Evolutionary conservation across 2,888 invertebrate genomes (phyloP), one percentile per base, ranked within the genome.

Genomic region (Hirtodrosophila duncani): DNA sequence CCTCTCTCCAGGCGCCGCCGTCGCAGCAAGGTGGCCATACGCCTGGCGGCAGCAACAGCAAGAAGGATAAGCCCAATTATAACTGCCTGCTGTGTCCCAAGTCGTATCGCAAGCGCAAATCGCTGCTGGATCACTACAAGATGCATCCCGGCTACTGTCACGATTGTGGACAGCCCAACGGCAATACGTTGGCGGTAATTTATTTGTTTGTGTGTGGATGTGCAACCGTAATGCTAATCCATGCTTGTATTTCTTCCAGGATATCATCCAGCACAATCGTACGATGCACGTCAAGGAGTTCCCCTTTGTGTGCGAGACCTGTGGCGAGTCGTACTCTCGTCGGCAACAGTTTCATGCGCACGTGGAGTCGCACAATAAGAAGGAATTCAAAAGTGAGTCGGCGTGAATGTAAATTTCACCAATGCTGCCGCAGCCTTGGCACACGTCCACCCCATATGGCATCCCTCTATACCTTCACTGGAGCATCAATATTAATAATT

Each of bases 321-420:
- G 87, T 50, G 87, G 87, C 20, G 87, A 87, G 60, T 86, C 86
- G 23, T 87, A 86, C 61, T 84, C 86, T 9, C 80, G 87, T 13
- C 83, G 85, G 16, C 87, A 87, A 56, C 87, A 87, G 63, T 87
- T 86, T 62, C 85, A 84, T 55, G 86, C 85, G 42, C 87, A 87
- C 63, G 85, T 87, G 52, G 85, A 86, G 70, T 84, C 86, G 62
- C 87, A 87, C 79, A 83, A 81, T 63, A 86, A 86, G 70, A 86
- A 86, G 79, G 86, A 86, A 75, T 82, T 84, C 78, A 87, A 86
- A 86, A 85, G 86, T 86, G 85, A 85, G 82, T 84, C 79, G 65
- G 38, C 43, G 64, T 60, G 78, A 81, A 82, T 83, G 82, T 82
- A 82, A 82, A 83, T 82, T 82, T 82, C 82, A 67, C 49, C 63